These are phyloP conservation scores for Ciconia maguari DNA, from an alignment of 2,113 vertebrate genomes.

Conservation along the genomic window DNA sequence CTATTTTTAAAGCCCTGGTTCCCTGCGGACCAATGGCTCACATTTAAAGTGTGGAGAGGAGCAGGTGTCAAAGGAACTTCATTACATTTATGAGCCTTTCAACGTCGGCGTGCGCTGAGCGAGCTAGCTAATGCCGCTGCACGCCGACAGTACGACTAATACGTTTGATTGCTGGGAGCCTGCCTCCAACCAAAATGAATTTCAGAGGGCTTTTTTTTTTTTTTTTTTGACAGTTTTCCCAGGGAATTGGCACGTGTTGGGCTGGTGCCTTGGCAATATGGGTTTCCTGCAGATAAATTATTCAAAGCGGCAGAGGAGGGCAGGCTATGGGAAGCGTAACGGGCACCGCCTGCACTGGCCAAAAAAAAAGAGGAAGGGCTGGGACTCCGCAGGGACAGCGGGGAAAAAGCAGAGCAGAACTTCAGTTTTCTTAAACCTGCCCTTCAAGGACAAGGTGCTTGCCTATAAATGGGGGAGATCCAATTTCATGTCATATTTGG, in stretches of 20 bases:
- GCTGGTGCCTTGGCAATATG: slow-evolving; percentile 72
- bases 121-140: slow-evolving; percentile 38
- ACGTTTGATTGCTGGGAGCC: slow-evolving; percentile 75
- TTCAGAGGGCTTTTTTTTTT: slow-evolving; percentile 39
- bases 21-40: slow-evolving; percentile 67
- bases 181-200: slow-evolving; percentile 59
- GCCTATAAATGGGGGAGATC: not conserved
- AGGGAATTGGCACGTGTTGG: slow-evolving; percentile 71
- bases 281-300: slow-evolving; percentile 79
- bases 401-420: not conserved
- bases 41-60: slow-evolving; percentile 80
- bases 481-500: not conserved
- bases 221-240: slow-evolving; percentile 42
- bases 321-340: not conserved
- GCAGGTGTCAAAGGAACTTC: slow-evolving; percentile 87
- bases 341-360: not conserved
- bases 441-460: not conserved
- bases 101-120: slow-evolving; percentile 45
- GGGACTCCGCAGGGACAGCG: not conserved
- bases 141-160: slow-evolving; percentile 71
- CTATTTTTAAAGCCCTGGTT: slow-evolving; percentile 68
- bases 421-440: not conserved
- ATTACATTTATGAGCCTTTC: slow-evolving; percentile 74
- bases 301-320: slow-evolving; percentile 60
- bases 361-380: not conserved